Conservation (phyloP, 2,888 invertebrate genomes). For the Drosophila ustulata region DNA sequence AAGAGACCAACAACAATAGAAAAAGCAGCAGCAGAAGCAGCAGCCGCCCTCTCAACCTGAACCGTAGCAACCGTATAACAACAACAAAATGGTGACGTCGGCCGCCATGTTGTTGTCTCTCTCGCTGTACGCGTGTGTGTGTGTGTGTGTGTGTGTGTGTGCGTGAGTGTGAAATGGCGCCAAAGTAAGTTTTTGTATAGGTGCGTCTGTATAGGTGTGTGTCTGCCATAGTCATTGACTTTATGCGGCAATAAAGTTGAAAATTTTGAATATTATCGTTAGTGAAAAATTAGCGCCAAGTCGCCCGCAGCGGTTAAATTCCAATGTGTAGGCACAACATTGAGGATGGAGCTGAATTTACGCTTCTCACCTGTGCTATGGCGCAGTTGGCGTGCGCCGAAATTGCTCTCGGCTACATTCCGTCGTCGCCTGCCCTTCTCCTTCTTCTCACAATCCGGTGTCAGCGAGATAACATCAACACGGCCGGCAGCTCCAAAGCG, state of each 20-base stretch:
- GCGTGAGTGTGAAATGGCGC: constrained; percentile 72
- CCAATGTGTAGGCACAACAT: background rate
- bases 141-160: constrained; percentile 39
- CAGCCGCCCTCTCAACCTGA: constrained; percentile 22
- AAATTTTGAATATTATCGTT: constrained; percentile 81
- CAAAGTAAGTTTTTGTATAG: constrained; percentile 67
- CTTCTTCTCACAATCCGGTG: background rate
- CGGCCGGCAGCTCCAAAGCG: constrained; percentile 54
- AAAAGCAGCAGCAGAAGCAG: constrained; percentile 26
- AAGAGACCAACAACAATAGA: constrained; percentile 69
- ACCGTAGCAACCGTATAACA: constrained; percentile 19
- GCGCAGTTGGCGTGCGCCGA: constrained; percentile 65
- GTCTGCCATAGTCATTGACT: constrained; percentile 65
- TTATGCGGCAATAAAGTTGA: constrained; percentile 79
- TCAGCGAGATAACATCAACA: constrained; percentile 47
- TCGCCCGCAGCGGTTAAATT: constrained; percentile 39
- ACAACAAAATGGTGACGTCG: constrained; percentile 77
- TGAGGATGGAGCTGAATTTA: background rate
- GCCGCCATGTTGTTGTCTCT: constrained; percentile 66
- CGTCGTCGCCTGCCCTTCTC: constrained; percentile 59
- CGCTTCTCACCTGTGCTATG: constrained; percentile 46
- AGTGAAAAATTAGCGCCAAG: constrained; percentile 79
- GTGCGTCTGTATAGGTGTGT: constrained; percentile 7
- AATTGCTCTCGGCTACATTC: constrained; percentile 63
- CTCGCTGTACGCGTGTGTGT: constrained; percentile 6